phyloP scores from a whole-genome alignment of 2,113 vertebrate species.

The Colinus virginianus region DNA sequence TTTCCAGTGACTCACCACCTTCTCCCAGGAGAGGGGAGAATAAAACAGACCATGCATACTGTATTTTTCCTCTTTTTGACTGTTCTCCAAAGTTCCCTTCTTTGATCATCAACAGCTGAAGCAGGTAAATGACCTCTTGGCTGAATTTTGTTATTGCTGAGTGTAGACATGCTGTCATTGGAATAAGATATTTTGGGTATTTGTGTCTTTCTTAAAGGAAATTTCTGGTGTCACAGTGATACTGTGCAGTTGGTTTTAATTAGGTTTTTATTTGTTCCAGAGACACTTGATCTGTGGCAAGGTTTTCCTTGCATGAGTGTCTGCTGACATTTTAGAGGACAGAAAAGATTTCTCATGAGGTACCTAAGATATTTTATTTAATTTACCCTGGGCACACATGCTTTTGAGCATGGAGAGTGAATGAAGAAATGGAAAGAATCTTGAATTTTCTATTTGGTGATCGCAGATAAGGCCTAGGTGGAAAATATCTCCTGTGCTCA shows the following conservation, averaged over 20 bases:
- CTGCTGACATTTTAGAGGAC: neutral
- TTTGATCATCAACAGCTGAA: neutral
- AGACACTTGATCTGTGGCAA: neutral
- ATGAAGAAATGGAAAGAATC: neutral
- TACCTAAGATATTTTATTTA: neutral
- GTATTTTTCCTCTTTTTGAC: neutral
- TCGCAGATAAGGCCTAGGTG: fast-evolving
- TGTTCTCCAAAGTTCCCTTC: neutral
- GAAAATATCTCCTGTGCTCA: neutral
- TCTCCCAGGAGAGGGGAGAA: neutral
- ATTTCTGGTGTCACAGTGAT: neutral
- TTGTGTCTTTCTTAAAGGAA: neutral
- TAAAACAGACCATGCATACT: neutral
- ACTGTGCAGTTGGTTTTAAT: neutral
- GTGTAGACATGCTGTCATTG: neutral
- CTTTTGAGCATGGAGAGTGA: neutral
- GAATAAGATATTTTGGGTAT: neutral
- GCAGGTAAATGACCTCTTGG: neutral
- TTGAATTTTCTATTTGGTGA: neutral
- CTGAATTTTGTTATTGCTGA: neutral
- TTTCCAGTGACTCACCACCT: neutral
- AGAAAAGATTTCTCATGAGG: neutral
- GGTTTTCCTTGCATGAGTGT: neutral
- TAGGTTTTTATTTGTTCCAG: neutral
- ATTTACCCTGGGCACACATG: too few relatives aligned